Evolutionary conservation across 1,140 invertebrate species (phyloP).

Genomic region (Varroa destructor): DNA sequence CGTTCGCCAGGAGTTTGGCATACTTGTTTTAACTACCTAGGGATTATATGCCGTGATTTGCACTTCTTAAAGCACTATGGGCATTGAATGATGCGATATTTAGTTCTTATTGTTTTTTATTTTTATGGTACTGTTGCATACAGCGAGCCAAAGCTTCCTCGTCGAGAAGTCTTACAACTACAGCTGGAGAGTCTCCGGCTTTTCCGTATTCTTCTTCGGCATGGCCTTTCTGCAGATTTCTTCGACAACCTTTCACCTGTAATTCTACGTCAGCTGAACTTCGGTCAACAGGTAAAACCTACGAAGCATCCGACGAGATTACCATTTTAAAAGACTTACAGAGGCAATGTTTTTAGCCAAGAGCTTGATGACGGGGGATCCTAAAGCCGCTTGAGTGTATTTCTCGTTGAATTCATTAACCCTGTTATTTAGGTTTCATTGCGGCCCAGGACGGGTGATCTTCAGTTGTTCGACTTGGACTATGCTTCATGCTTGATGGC

Average conservation of each 20-base stretch:
- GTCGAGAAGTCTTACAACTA: neutral
- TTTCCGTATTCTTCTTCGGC: neutral
- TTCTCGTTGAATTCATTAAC: neutral
- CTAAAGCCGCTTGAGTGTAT: no score
- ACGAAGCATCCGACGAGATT: neutral
- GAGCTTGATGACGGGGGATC: no score
- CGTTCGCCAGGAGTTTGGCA: no score
- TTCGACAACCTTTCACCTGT: constrained; percentile 11
- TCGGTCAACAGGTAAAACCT: neutral
- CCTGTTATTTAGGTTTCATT: neutral
- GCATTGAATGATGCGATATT: no score
- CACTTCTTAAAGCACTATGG: no score
- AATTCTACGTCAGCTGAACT: neutral
- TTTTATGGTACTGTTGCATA: neutral
- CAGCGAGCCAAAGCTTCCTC: constrained; percentile 10
- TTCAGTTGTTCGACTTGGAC: constrained; percentile 12
- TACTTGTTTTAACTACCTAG: no score
- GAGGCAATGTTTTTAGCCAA: no score
- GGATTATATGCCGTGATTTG: no score
- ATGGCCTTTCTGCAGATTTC: neutral
- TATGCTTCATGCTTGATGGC: constrained; percentile 2
- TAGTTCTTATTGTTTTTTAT: no score
- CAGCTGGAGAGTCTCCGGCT: constrained; percentile 6
- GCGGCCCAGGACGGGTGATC: neutral
- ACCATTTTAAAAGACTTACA: no score